Base-by-base conservation (phyloP, 2,113 vertebrate species). In the Octodon degus region DNA sequence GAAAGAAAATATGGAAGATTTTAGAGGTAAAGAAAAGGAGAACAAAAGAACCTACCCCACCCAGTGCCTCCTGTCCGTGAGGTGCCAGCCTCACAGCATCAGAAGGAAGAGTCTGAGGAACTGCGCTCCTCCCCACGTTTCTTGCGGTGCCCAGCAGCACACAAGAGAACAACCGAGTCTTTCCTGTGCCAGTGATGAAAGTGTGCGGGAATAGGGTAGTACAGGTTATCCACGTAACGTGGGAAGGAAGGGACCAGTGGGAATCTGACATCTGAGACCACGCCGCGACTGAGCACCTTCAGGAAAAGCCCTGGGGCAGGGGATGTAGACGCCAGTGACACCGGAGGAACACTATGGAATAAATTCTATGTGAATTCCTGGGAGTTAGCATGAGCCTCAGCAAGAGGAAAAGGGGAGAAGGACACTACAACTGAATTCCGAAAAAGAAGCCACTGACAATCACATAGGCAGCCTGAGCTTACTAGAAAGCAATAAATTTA, bases 371-470 rank as follows among this genome's bases (percentile, higher is more conserved):
- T 70, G 82, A 17, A 67, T 74, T 86, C 80, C n/a, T 76, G 65
- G 14, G 86, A 25, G 30, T 74, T n/a, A 86, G 22, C 37, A 43
- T 89, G 55, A 89, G 63, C 47, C 63, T 17, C 70, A 81, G 80
- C 47, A 17, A 62, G 62, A 43, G 17, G 19, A 53, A 60, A 16
- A 50, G 43, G 55, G 32, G 22, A 90, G 55, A 50, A 80, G 83
- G 37, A 81, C 34, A 65, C 17, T 40, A 7, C 40, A 34, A 81
- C 67, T 91, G 27, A 34, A 55, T 72, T 89, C 87, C 60, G 50
- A 50, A 81, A 85, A 92, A 24, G 85, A 86, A 74, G 37, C 62
- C 60, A 76, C 40, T 89, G 53, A 70, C 81, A 83, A 58, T 95
- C 58, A 79, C 19, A 55, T 5, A 70, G 2, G 47, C 82, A 70